phyloP scores from a whole-genome alignment of 35 echinoderm and acorn worm genomes.

The Hemicentrotus pulcherrimus region DNA sequence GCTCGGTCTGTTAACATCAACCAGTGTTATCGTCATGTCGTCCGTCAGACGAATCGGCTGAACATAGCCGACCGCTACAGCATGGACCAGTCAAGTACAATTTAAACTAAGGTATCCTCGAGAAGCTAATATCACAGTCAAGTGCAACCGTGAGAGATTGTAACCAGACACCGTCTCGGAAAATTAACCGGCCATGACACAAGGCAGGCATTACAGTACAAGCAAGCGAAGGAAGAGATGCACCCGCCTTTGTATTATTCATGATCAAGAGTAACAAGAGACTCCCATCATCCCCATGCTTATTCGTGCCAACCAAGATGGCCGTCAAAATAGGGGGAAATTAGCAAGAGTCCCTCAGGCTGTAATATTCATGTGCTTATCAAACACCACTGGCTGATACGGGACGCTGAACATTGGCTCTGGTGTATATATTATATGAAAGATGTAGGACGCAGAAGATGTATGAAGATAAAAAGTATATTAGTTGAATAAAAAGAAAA shows the following conservation, averaged over 20 bases:
- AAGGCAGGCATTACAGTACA: neutral
- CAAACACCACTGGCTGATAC: neutral
- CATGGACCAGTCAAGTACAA: neutral
- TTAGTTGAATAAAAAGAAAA: neutral
- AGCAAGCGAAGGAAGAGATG: neutral
- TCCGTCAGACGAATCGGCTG: neutral
- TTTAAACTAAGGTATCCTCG: neutral
- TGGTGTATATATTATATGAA: neutral
- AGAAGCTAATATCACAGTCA: neutral
- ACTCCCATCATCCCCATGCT: neutral
- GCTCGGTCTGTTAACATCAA: neutral
- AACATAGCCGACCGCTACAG: neutral
- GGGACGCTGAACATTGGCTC: too few relatives aligned
- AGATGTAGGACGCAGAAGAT: neutral
- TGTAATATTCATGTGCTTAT: constrained; percentile 5
- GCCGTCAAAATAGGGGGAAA: neutral
- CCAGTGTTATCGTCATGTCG: neutral
- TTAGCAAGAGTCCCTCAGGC: neutral
- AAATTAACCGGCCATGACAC: constrained; percentile 16
- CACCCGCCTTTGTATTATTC: neutral
- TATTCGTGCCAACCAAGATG: neutral
- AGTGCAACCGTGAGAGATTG: neutral
- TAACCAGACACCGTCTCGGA: neutral
- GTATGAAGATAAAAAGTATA: neutral
- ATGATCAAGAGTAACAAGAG: neutral